Base-by-base conservation (phyloP, 2,797 vertebrate species). In the Enteromius viviparus region DNA sequence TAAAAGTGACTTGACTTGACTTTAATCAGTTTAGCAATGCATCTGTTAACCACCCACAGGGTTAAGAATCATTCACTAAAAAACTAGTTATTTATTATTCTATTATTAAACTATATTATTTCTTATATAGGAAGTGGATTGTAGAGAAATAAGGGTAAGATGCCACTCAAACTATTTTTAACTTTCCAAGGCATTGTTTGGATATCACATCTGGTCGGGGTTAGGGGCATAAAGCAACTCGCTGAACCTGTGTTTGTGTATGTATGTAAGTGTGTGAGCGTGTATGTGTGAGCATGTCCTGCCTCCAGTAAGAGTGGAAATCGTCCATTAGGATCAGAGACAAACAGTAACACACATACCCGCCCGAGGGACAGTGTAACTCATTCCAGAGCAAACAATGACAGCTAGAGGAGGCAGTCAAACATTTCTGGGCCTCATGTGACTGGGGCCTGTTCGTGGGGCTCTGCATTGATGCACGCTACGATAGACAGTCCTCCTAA, bases 161-260 rank as follows among this genome's bases (percentile, higher is more conserved):
- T 91, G 26, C 71, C 60, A 49, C 89, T 85, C 17, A 71, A 88
- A 88, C 91, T 94, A 94, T 94, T 93, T 94, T 93, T 93, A 93
- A 92, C 92, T 92, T 93, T 93, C 91, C 89, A 88, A 92, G 88
- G 85, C 87, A 47, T 74, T 79, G 74, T 86, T 93, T 91, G 89
- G 91, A 92, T 90, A 19, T 89, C 89, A 89, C 93, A 94, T 94
- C 92, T 94, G 93, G 91, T 91, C 86, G 65, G 87, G 91, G 89
- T 93, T 93, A 91, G 85, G 80, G 88, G 85, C 86, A 65, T 34
- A 86, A 85, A 71, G 88, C 89, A 91, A 89, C 78, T 81, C 75
- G 21, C 75, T 78, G 76, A 84, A 9, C 81, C 62, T 83, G 85
- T 89, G 70, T 81, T 74, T 75, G 45, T 81, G 80, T 76, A 58